A percentile compares a stretch with the other conserved stretches of the same genome.
Conservation (phyloP, 1,140 invertebrate species). For the Psilanteris sp. region DNA sequence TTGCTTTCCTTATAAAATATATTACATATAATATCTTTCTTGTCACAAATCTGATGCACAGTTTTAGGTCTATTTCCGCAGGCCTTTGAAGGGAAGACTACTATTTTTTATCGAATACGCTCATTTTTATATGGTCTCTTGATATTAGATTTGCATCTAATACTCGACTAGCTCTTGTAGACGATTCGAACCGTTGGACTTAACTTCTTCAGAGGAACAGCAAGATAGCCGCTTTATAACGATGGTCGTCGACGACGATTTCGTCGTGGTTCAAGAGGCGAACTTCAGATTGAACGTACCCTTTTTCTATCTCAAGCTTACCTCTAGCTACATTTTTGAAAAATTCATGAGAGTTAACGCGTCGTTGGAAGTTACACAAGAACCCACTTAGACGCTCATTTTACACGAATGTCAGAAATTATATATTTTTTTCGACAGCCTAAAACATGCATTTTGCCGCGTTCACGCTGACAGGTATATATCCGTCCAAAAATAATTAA, state of each 20-base stretch:
- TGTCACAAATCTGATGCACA: no score
- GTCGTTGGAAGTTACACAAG: constrained; percentile 56
- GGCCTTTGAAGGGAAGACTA: no score
- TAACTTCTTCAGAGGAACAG: constrained; percentile 31
- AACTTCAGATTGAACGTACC: constrained; percentile 45
- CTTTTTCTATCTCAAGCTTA: constrained; percentile 41
- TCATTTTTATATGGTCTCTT: background rate
- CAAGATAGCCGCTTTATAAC: constrained; percentile 57
- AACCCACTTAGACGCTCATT: constrained; percentile 62
- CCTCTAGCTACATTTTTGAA: constrained; percentile 58
- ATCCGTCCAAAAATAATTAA: no score
- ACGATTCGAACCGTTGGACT: constrained; percentile 34
- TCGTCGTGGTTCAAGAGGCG: constrained; percentile 43
- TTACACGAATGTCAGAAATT: constrained; percentile 53
- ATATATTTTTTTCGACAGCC: constrained; percentile 12
- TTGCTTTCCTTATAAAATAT: no score
- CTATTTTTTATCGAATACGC: no score
- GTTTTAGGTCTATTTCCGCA: no score
- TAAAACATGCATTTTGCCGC: no score
- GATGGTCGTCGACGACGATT: constrained; percentile 54
- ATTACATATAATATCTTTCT: no score
- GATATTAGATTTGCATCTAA: constrained; percentile 18
- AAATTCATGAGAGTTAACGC: constrained; percentile 54
- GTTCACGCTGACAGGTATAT: no score
- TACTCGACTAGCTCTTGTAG: constrained; percentile 14